Evolutionary conservation across 2,888 invertebrate species (phyloP).

Genomic region (Camponotus fellah): DNA sequence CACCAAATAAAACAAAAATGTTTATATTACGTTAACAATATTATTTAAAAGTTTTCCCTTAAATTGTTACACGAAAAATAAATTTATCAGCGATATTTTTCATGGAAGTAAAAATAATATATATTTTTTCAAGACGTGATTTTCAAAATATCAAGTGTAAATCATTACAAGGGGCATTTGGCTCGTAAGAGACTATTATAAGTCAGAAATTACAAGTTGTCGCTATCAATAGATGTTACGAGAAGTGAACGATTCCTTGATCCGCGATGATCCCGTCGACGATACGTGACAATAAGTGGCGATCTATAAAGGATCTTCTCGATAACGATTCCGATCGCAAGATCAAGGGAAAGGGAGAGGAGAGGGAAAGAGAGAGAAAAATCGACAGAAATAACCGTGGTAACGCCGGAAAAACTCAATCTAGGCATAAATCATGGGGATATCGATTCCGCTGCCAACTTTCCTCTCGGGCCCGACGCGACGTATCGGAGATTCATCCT

Average conservation of each 20-base stretch:
- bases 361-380: not conserved
- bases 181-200: not conserved
- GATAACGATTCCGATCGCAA: not conserved
- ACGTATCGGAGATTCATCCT: slow-evolving; percentile 81
- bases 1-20: not conserved
- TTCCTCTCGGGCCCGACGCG: slow-evolving; percentile 68
- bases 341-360: not conserved
- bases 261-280: not conserved
- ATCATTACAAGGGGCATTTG: not conserved
- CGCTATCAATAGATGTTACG: not conserved
- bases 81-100: not conserved
- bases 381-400: slow-evolving; percentile 27
- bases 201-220: not conserved
- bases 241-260: not conserved
- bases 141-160: not conserved
- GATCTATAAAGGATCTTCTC: slow-evolving; percentile 21
- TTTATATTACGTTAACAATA: not conserved
- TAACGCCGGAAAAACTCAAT: slow-evolving; percentile 74
- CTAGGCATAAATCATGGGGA: slow-evolving; percentile 75
- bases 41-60: not conserved
- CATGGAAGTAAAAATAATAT: not conserved
- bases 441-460: slow-evolving; percentile 77
- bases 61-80: not conserved
- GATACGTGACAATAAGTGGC: slow-evolving; percentile 22
- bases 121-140: not conserved